Conservation (phyloP, 2,888 invertebrate genomes). For the Galerucella nymphaeae region DNA sequence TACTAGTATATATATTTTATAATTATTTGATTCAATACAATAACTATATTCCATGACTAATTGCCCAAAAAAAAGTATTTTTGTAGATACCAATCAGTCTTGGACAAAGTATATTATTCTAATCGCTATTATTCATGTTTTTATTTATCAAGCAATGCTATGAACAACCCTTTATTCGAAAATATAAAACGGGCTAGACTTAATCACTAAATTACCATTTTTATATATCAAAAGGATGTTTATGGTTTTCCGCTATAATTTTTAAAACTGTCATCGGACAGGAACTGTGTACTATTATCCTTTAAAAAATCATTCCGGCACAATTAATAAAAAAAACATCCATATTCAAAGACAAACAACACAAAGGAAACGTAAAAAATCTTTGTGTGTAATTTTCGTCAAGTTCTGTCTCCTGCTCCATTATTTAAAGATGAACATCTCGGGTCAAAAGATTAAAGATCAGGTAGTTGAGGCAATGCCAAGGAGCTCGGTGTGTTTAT, state of each 20-base stretch:
- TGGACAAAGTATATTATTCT: too few relatives aligned
- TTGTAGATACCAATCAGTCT: too few relatives aligned
- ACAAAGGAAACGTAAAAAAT: slow-evolving; percentile 34
- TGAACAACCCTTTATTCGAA: background rate
- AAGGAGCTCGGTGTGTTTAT: slow-evolving; percentile 39
- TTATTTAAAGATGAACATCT: slow-evolving; percentile 50
- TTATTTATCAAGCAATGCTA: background rate
- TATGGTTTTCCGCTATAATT: slow-evolving; percentile 25
- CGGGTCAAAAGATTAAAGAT: slow-evolving; percentile 63
- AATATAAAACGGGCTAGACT: background rate
- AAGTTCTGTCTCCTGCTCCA: slow-evolving; percentile 32
- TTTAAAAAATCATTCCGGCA: slow-evolving; percentile 3
- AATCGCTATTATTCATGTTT: background rate
- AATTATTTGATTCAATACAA: too few relatives aligned
- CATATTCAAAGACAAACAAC: slow-evolving; percentile 28
- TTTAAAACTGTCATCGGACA: slow-evolving; percentile 22
- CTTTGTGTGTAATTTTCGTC: slow-evolving; percentile 25
- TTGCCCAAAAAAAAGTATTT: too few relatives aligned
- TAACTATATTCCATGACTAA: too few relatives aligned
- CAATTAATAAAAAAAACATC: slow-evolving; percentile 29
- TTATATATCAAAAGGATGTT: slow-evolving; percentile 3
- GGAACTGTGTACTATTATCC: slow-evolving; percentile 6
- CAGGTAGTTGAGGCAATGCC: slow-evolving; percentile 46
- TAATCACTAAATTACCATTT: background rate
- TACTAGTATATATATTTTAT: too few relatives aligned